Conservation (phyloP, 2,113 vertebrate species). For the Mixornis gularis region DNA sequence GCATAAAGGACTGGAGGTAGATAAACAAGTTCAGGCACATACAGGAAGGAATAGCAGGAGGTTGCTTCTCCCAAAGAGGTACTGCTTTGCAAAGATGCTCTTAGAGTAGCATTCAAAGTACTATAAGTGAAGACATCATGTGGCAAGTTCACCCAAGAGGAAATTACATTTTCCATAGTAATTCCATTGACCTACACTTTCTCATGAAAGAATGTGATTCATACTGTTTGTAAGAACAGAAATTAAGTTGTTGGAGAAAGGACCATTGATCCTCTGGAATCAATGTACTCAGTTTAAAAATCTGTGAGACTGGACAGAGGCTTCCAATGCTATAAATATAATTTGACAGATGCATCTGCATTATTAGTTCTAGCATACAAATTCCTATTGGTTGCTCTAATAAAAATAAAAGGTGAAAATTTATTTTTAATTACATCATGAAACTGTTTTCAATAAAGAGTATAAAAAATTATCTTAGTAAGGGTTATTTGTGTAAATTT, state of each 20-base stretch:
- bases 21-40: not conserved
- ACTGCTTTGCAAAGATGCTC: not conserved
- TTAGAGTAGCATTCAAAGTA: not conserved
- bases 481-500: not conserved
- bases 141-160: not conserved
- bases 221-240: not conserved
- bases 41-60: not conserved
- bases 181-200: not conserved
- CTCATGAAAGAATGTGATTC: not conserved
- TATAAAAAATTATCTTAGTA: not conserved
- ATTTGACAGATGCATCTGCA: not conserved
- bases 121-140: not conserved
- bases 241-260: not conserved
- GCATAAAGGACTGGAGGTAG: not conserved
- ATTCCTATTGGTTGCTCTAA: not conserved
- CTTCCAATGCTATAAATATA: not conserved
- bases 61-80: not conserved
- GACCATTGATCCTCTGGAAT: not conserved
- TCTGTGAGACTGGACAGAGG: not conserved
- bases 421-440: not conserved
- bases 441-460: not conserved
- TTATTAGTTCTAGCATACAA: not conserved
- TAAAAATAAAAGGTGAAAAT: not conserved
- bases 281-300: not conserved
- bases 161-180: not conserved